A percentile compares a stretch with the other conserved stretches of the same genome.
Evolutionary conservation across 2,113 vertebrate species (phyloP).

Genomic region (Abramis brama): DNA sequence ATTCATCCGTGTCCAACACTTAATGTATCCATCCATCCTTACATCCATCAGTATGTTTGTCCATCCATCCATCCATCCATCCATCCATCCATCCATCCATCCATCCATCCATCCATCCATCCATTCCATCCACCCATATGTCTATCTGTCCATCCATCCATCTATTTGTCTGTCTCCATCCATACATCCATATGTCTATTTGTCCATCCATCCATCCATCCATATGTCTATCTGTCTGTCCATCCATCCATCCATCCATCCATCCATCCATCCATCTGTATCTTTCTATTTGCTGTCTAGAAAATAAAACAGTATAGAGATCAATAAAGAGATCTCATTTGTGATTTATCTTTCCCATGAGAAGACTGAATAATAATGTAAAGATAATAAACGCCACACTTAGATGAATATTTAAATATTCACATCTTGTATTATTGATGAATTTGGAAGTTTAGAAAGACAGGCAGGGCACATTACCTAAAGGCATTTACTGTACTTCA

Average conservation of each 20-base stretch:
- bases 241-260: neutral
- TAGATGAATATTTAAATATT: neutral
- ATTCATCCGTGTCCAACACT: neutral
- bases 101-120: neutral
- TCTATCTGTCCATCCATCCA: neutral
- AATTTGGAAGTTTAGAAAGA: neutral
- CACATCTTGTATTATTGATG: neutral
- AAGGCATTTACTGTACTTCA: neutral
- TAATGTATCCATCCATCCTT: neutral
- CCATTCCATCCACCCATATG: neutral
- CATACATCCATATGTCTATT: neutral
- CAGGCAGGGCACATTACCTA: neutral
- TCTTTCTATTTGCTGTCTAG: neutral
- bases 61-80: neutral
- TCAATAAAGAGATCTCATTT: neutral
- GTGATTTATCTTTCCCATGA: neutral
- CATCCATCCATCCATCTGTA: neutral
- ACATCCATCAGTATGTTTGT: neutral
- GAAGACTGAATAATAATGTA: slow-evolving; percentile 6
- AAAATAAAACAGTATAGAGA: neutral
- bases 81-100: neutral
- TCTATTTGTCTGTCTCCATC: neutral
- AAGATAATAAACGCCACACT: neutral
- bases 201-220: neutral
- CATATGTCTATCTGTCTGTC: neutral